Base-by-base conservation (phyloP, 2,113 vertebrate genomes). In the Holacanthus passer region DNA sequence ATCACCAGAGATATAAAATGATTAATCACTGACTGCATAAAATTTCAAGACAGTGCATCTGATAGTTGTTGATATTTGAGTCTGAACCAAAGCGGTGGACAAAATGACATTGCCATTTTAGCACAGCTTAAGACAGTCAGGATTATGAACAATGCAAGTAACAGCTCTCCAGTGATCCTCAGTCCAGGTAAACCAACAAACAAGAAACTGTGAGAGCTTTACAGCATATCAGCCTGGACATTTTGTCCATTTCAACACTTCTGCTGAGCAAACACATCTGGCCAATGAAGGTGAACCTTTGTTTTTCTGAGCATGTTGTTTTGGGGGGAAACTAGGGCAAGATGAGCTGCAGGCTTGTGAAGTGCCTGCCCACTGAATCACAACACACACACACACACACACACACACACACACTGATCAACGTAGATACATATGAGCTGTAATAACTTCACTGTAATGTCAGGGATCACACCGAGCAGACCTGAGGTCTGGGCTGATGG, bases 321-420 rank as follows among this genome's bases (percentile, higher is more conserved):
- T 73, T 27, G 2, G 17, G 47, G 71, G 52, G 58, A 29, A 90
- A 88, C 79, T 86, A 87, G 87, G 84, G 64, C 91, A 90, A 81
- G 74, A 88, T 80, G 74, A 75, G 87, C 91, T 89, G 82, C 74
- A 78, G 89, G 87, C 86, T 74, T 17, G 24, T 56, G 35, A 19
- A 62, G 50, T 69, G 32, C 84, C 81, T 53, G 39, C 85, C 83
- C 82, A 65, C 64, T 58, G 43, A 73, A 89, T 69, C 75, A 71
- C 56, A 70, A 73, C 24, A 75, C 55, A 75, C 62, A 80, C 37
- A 43, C 27, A 71, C 73, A 47, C 70, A 77, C 14, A 47, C 77
- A 73, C 50, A 69, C 35, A 63, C 37, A 67, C 53, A 1, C 0
- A 43, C 19, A 6, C 13, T 1, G 12, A 39, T 19, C n/a, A 47